Base-by-base conservation (phyloP, 2,888 invertebrate species). In the Drosophila monieri region DNA sequence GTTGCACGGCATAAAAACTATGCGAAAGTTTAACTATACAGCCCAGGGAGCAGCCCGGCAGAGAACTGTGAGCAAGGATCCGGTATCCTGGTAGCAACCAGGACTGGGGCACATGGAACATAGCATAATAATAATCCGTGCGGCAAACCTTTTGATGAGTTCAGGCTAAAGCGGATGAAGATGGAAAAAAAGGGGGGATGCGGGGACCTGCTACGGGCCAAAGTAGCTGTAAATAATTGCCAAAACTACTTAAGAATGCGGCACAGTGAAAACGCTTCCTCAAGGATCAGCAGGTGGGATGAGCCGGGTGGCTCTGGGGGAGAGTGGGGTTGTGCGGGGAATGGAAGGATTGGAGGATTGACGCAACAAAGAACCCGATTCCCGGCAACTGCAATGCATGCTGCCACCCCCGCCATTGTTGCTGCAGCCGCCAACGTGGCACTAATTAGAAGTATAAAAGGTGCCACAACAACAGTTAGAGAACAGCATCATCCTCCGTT, bases 201-300 rank as follows among this genome's bases (percentile, higher is more conserved):
- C 30, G 54, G 21, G 43, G 62, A 55, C 49, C 27, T 23, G 49
- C 39, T n/a, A 18, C 18, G 43, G 48, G 69, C 66, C 64, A 78
- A 84, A 77, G 78, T 81, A 85, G 80, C 85, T 88, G 87, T 81
- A 88, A 88, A 88, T 88, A 88, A 87, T 87, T 87, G 85, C 83
- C 79, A 77, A 83, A 81, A 88, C 89, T 88, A 88, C 88, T 88
- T 88, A 88, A 88, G 80, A 77, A 88, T 88, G 84, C 86, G 67
- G 69, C 76, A 75, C 84, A 83, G 77, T 74, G 76, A 76, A 43
- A 77, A 72, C 76, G 76, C 72, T 76, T 78, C 77, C 83, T 73
- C 51, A 53, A 55, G 32, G 58, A 48, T 64, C 27, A 37, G 49
- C 39, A 47, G 23, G 43, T 49, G n/a, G 32, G 48, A 8, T 0